Evolutionary conservation across 2,797 vertebrate genomes (phyloP).

Genomic region (Enteromius viviparus): DNA sequence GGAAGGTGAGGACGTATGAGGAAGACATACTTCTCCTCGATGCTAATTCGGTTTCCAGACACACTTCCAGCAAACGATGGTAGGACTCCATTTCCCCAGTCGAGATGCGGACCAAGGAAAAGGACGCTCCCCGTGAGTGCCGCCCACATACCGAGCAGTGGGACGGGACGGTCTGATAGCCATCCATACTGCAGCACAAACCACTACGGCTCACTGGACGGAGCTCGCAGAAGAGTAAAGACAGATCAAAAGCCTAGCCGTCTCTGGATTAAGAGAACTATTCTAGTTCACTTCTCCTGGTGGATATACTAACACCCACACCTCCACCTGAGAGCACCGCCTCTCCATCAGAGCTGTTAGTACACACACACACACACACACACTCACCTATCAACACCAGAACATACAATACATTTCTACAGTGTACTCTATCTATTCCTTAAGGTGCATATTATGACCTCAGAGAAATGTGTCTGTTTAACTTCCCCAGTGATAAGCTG

Average conservation of each 20-base stretch:
- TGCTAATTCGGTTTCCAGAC: slow-evolving; percentile 72
- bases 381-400: background rate
- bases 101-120: slow-evolving; percentile 82
- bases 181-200: slow-evolving; percentile 52
- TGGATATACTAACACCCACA: slow-evolving; percentile 50
- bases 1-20: slow-evolving; percentile 9
- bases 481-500: no score
- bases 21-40: slow-evolving; percentile 77
- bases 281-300: slow-evolving; percentile 42
- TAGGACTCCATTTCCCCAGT: slow-evolving; percentile 88
- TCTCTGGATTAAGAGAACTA: slow-evolving; percentile 42
- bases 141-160: slow-evolving; percentile 74
- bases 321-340: slow-evolving; percentile 39
- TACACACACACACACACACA: slow-evolving; percentile 10
- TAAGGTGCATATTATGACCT: background rate
- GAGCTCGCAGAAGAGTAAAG: slow-evolving; percentile 34
- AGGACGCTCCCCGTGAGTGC: slow-evolving; percentile 68
- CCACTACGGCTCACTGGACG: slow-evolving; percentile 45
- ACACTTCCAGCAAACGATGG: slow-evolving; percentile 80
- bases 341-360: slow-evolving; percentile 31
- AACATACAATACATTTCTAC: background rate
- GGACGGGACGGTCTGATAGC: slow-evolving; percentile 66
- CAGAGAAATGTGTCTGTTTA: no score
- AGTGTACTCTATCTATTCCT: background rate
- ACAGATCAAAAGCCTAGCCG: slow-evolving; percentile 36